Evolutionary conservation across 2,888 invertebrate species (phyloP), one percentile per base, ranked within the genome.

Genomic region (Ectemnius cavifrons): DNA sequence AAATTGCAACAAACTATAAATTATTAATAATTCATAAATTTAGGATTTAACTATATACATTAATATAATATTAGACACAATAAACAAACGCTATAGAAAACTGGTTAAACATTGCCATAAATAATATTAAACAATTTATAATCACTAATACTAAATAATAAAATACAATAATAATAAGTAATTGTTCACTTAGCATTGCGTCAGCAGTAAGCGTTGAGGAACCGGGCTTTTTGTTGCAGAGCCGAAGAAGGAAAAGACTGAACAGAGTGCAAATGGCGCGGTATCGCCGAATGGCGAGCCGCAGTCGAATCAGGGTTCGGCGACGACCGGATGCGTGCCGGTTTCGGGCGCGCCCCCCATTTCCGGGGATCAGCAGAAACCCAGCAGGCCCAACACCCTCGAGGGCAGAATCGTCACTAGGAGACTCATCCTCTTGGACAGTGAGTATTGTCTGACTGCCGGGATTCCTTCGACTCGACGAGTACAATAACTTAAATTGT

Each of bases 231-330:
- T 91, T 81, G 89, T 94, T 94, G 47, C 94, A 97, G 97, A 97
- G 94, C 96, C 96, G 94, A 96, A 96, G 94, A 97, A 96, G 94
- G 96, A 97, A 93, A 97, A 96, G 94, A 95, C 95, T 94, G 97
- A 97, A 89, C 92, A 92, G 87, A 89, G 87, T 88, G 92, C 92
- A 84, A 93, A 94, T 92, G 94, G 94, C 91, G 93, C 93, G 86
- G 91, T 94, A 88, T 94, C 94, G 89, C 93, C 94, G 81, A 93
- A 92, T 87, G 93, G 92, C 86, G 94, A 92, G 87, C 73, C 72
- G 73, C 77, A 67, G 72, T 62, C 81, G 78, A 79, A 78, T 77
- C 78, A 83, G 77, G 78, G 81, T 80, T 79, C 83, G 71, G 83
- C 83, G 23, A 80, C 77, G 70, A 80, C 78, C 72, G 82, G 81